A percentile compares a stretch with the other conserved stretches of the same genome.
Conservation (phyloP, 2,797 vertebrate species). For the Liasis olivaceus region DNA sequence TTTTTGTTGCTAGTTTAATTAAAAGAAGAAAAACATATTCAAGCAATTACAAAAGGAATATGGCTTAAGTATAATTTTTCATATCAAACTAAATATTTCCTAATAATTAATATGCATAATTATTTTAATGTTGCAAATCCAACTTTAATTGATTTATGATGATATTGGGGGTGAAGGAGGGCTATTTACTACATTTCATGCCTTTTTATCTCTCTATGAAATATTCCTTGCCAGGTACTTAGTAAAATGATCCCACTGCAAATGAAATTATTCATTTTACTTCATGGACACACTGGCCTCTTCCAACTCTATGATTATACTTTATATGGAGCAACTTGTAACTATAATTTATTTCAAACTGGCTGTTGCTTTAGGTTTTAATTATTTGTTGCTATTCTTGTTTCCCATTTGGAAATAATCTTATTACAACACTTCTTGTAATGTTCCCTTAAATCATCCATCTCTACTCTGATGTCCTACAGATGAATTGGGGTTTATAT, state of each 20-base stretch:
- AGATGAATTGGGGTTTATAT: neutral
- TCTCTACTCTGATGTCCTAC: neutral
- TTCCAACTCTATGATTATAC: neutral
- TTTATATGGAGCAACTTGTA: neutral
- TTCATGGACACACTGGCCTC: neutral
- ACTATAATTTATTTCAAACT: neutral
- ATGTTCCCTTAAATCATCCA: neutral
- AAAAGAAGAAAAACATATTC: conserved; percentile 13
- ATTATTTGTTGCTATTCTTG: neutral
- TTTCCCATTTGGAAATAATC: neutral
- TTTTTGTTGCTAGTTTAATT: conserved; percentile 2
- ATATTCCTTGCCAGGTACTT: neutral
- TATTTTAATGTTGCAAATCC: neutral
- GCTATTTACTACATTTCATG: neutral
- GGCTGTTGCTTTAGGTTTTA: neutral
- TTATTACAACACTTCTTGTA: conserved; percentile 6
- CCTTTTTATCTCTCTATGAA: neutral
- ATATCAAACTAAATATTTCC: neutral
- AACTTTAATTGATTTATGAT: neutral
- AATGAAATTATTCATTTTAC: neutral
- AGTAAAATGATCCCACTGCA: neutral
- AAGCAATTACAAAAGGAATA: neutral
- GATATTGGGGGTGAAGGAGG: neutral
- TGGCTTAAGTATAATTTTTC: neutral
- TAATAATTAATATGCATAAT: neutral